These are phyloP conservation scores for Eupristina koningsbergeri DNA, from an alignment of 1,140 invertebrate genomes.

Conservation along the genomic window DNA sequence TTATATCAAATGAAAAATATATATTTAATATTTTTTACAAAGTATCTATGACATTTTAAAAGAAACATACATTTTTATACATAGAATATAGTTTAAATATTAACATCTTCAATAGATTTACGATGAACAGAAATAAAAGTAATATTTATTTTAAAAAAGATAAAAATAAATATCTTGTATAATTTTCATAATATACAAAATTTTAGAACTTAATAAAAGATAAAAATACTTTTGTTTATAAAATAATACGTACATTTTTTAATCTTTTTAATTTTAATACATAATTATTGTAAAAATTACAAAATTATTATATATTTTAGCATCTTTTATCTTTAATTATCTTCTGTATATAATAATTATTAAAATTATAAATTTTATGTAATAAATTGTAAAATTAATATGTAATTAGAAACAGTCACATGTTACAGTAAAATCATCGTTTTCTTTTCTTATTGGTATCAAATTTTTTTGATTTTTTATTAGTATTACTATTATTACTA, in stretches of 20 bases:
- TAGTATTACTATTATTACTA: conserved; percentile 31
- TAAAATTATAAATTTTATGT: background rate
- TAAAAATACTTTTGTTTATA: background rate
- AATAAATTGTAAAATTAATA: background rate
- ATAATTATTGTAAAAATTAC: background rate
- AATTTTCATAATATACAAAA: background rate
- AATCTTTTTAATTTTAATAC: background rate
- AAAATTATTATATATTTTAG: background rate
- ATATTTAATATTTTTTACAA: no score
- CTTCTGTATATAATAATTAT: background rate
- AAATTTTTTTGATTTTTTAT: conserved; percentile 5
- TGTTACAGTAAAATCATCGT: background rate
- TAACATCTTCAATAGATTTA: no score
- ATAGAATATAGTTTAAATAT: no score
- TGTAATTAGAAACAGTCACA: no score
- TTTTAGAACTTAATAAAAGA: background rate
- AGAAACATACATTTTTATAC: no score
- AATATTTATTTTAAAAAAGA: no score
- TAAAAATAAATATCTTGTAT: background rate
- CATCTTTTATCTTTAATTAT: background rate
- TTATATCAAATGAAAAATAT: no score
- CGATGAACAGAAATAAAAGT: no score
- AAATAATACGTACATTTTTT: no score
- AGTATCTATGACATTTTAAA: no score
- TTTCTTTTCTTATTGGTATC: conserved; percentile 37